Evolutionary conservation across 2,797 vertebrate genomes (phyloP), one percentile per base, ranked within the genome.

Genomic region (Rhabdomys pumilio): DNA sequence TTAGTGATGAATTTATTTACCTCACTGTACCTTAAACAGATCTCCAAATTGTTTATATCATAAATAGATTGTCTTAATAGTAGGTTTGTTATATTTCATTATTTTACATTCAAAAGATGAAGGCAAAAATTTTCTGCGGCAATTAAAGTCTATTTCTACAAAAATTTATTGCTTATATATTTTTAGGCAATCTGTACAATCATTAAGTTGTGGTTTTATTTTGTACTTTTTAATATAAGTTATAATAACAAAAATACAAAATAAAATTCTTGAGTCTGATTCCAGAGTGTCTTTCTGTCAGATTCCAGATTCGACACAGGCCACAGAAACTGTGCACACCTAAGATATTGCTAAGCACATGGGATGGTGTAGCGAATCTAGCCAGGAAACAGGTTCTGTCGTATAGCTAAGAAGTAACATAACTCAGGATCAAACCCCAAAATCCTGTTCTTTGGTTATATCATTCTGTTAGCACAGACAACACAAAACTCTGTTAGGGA

Each of bases 41-140:
- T 72, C 20, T 94, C 77, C 88, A 87, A 84, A 91, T 96, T 50
- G 88, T 81, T 73, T 72, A 31, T 86, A 41, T 92, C 65, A 20
- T 90, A 96, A 93, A 93, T 67, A 96, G 83, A 82, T 82, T 76
- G 12, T 2, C n/a, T 77, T 76, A 67, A 34, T 73, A n/a, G 76
- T 76, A 41, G 4, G 26, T 83, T 92, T 91, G 38, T 77, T 87
- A 82, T 92, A 90, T 84, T 93, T 95, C 76, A 22, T 34, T 92
- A 11, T 13, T 93, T 95, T 80, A 59, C 67, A 65, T 86, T 97
- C 17, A 55, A 83, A 8, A 75, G 15, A 26, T 83, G 86, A 44
- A 0, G 26, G 41, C 22, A 90, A 89, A 50, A 59, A 4, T 55
- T 92, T 97, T 69, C 29, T 90, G 14, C 1, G 41, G 22, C 34